These are phyloP conservation scores for Alexandromys fortis DNA, from an alignment of 2,113 vertebrate genomes.

Conservation along the genomic window DNA sequence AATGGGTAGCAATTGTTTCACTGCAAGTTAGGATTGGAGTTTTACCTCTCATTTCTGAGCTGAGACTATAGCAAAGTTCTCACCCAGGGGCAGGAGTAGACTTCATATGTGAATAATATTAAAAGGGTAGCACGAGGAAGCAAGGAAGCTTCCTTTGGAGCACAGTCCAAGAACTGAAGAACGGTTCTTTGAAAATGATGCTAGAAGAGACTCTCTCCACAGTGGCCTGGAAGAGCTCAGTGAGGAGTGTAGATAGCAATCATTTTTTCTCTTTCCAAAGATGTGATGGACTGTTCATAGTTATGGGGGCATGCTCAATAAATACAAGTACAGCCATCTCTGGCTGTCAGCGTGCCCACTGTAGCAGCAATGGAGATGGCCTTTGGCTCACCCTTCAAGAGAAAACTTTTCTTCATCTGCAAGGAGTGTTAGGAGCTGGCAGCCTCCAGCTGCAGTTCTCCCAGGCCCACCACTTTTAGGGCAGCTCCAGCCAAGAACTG, in stretches of 20 bases:
- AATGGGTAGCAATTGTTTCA: neutral
- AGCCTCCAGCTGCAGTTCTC: neutral
- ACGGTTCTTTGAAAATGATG: neutral
- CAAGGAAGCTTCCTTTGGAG: neutral
- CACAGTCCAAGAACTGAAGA: neutral
- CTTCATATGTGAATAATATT: neutral
- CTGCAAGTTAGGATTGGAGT: neutral
- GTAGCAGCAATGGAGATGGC: neutral
- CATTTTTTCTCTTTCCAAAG: neutral
- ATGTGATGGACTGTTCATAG: neutral
- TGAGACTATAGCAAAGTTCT: neutral
- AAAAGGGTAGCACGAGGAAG: neutral
- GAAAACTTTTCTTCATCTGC: neutral
- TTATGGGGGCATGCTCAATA: neutral
- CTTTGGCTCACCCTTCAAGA: neutral
- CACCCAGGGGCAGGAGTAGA: neutral
- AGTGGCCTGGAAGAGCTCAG: neutral
- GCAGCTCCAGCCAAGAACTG: neutral
- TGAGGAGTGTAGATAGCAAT: neutral
- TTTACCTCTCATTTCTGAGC: neutral
- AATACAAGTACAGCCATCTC: neutral
- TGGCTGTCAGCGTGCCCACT: neutral
- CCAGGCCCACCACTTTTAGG: neutral
- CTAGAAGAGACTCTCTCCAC: neutral
- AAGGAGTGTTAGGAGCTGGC: neutral